Percentiles rank a stretch among this genome's conserved stretches.
Conservation (phyloP, 1,140 invertebrate species). For the Heterodera carotae region DNA sequence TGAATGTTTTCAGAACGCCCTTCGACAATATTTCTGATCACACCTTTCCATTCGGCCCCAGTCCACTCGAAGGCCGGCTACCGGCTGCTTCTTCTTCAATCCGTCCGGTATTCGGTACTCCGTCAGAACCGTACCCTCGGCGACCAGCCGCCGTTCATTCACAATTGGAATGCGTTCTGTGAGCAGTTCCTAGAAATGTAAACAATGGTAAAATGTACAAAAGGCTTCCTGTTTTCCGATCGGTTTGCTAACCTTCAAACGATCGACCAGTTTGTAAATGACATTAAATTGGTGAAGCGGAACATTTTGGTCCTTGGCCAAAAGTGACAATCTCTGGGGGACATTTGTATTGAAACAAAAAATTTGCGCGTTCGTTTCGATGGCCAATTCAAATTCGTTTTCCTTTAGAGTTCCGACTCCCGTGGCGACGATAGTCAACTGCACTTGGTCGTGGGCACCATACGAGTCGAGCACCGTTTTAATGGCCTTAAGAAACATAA, state of each 20-base stretch:
- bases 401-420: constrained; percentile 82
- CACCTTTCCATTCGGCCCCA: constrained; percentile 56
- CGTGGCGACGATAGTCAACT: constrained; percentile 83
- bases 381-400: constrained; percentile 82
- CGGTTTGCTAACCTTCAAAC: constrained; percentile 57
- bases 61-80: constrained; percentile 59
- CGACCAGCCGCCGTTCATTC: constrained; percentile 51
- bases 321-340: constrained; percentile 29
- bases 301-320: constrained; percentile 48
- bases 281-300: constrained; percentile 57
- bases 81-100: constrained; percentile 55
- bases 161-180: constrained; percentile 25
- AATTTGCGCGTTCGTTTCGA: constrained; percentile 74
- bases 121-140: constrained; percentile 60
- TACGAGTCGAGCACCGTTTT: constrained; percentile 88
- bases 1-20: constrained; percentile 3
- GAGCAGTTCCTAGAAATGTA: constrained; percentile 23
- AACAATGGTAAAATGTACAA: constrained; percentile 29
- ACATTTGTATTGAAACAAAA: constrained; percentile 60
- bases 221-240: no score
- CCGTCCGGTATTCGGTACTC: constrained; percentile 60
- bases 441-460: constrained; percentile 74
- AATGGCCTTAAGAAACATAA: constrained; percentile 76
- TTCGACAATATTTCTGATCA: background rate
- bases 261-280: constrained; percentile 58